These are phyloP conservation scores for Marmota monax DNA, from an alignment of 2,113 vertebrate species.

Conservation along the genomic window DNA sequence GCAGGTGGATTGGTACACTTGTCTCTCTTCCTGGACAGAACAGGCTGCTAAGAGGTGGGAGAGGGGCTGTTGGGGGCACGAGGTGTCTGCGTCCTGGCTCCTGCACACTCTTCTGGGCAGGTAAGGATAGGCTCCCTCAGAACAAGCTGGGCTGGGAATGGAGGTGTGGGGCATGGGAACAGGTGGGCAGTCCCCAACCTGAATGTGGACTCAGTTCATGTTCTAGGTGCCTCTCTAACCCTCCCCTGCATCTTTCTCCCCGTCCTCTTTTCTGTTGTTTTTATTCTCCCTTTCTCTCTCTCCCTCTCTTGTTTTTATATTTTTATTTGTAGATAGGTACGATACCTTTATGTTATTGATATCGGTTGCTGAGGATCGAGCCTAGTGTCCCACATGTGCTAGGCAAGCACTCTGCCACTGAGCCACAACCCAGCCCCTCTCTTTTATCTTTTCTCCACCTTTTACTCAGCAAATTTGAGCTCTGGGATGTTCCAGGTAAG, in stretches of 20 bases:
- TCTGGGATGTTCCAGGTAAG: not conserved
- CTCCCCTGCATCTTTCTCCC: not conserved
- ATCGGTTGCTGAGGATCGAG: too few species aligned
- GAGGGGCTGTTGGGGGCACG: not conserved
- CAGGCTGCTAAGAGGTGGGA: slow-evolving; percentile 53
- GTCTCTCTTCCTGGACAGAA: not conserved
- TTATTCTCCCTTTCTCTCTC: slow-evolving; percentile 29
- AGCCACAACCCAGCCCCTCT: too few species aligned
- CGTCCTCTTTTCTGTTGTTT: not conserved
- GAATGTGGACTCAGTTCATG: not conserved
- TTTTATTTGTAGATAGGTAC: too few species aligned
- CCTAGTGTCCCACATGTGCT: too few species aligned
- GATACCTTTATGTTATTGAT: too few species aligned
- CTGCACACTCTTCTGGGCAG: not conserved
- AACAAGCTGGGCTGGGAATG: not conserved
- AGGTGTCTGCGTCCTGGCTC: not conserved
- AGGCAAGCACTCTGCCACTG: too few species aligned
- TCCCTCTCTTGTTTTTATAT: not conserved
- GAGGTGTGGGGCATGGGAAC: rapidly evolving
- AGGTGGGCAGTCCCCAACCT: rapidly evolving
- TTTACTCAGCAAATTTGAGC: not conserved
- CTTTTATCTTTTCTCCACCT: slow-evolving; percentile 64
- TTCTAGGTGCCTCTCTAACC: not conserved
- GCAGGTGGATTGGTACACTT: slow-evolving; percentile 47
- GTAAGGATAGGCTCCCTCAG: not conserved